A percentile compares a stretch with the other conserved stretches of the same genome.
These are phyloP conservation scores for Cheilosia scutellata DNA, from an alignment of 2,888 invertebrate genomes.

Conservation along the genomic window DNA sequence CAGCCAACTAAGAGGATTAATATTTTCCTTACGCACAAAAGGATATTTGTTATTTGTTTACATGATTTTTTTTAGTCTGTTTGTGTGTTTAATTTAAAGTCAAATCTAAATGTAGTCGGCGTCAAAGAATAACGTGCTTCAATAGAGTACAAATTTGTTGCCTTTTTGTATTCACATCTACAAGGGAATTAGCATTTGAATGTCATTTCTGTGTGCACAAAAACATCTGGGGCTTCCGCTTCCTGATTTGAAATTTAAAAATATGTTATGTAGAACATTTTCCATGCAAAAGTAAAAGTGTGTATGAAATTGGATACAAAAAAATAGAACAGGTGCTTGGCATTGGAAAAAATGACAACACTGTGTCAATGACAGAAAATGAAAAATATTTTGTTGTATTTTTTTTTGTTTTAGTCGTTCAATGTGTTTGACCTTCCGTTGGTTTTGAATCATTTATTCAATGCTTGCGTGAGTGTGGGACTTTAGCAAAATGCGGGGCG, in stretches of 20 bases:
- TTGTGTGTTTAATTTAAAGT: slow-evolving; percentile 16
- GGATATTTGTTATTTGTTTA: neutral
- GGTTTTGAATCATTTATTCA: slow-evolving; percentile 38
- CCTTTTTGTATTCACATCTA: slow-evolving; percentile 7
- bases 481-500: neutral
- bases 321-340: slow-evolving; percentile 39
- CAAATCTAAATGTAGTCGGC: slow-evolving; percentile 15
- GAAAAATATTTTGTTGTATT: slow-evolving; percentile 22
- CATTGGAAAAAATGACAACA: slow-evolving; percentile 33
- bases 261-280: slow-evolving; percentile 19
- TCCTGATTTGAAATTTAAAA: slow-evolving; percentile 57
- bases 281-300: slow-evolving; percentile 51
- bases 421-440: slow-evolving; percentile 57
- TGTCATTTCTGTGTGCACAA: slow-evolving; percentile 27
- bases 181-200: slow-evolving; percentile 58
- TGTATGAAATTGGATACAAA: slow-evolving; percentile 10
- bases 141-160: slow-evolving; percentile 1
- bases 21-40: slow-evolving; percentile 6
- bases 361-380: slow-evolving; percentile 35
- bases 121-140: neutral
- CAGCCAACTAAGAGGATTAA: slow-evolving; percentile 13
- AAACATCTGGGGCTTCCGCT: slow-evolving; percentile 52
- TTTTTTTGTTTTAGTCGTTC: slow-evolving; percentile 26
- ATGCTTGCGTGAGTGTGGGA: neutral
- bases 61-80: neutral